phyloP scores from a whole-genome alignment of 2,797 vertebrate species.

The Ctenochaetus hawaiiensis region DNA sequence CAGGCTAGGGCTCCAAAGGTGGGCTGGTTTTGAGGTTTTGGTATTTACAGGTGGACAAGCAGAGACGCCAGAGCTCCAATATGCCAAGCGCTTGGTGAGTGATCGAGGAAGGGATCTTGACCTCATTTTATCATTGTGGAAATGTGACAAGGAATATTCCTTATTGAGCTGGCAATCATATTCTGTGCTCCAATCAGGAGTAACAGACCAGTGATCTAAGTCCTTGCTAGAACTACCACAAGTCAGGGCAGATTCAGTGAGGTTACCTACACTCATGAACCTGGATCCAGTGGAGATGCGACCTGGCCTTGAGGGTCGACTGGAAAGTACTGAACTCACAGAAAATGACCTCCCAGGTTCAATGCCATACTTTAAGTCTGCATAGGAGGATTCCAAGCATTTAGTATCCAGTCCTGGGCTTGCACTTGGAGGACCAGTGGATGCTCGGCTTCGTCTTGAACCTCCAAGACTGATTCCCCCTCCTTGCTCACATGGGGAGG shows the following conservation, averaged over 20 bases:
- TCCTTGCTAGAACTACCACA: slow-evolving; percentile 36
- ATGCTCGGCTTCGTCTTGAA: slow-evolving; percentile 64
- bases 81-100: slow-evolving; percentile 65
- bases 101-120: slow-evolving; percentile 80
- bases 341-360: slow-evolving; percentile 82
- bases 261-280: slow-evolving; percentile 80
- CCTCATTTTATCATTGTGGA: slow-evolving; percentile 61
- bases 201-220: slow-evolving; percentile 36
- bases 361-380: slow-evolving; percentile 86
- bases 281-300: slow-evolving; percentile 84
- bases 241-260: slow-evolving; percentile 61
- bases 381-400: slow-evolving; percentile 71
- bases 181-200: slow-evolving; percentile 40
- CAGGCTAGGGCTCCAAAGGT: slow-evolving; percentile 51
- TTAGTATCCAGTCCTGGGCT: slow-evolving; percentile 46
- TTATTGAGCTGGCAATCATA: not conserved
- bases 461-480: slow-evolving; percentile 58
- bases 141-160: slow-evolving; percentile 14
- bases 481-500: slow-evolving; percentile 65
- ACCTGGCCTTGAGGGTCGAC: slow-evolving; percentile 82
- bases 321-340: slow-evolving; percentile 82
- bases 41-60: slow-evolving; percentile 24
- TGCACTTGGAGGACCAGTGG: slow-evolving; percentile 65
- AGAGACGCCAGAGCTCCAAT: slow-evolving; percentile 59
- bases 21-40: slow-evolving; percentile 37